phyloP scores from a whole-genome alignment of 2,797 vertebrate genomes.

The Onychomys leucogaster region DNA sequence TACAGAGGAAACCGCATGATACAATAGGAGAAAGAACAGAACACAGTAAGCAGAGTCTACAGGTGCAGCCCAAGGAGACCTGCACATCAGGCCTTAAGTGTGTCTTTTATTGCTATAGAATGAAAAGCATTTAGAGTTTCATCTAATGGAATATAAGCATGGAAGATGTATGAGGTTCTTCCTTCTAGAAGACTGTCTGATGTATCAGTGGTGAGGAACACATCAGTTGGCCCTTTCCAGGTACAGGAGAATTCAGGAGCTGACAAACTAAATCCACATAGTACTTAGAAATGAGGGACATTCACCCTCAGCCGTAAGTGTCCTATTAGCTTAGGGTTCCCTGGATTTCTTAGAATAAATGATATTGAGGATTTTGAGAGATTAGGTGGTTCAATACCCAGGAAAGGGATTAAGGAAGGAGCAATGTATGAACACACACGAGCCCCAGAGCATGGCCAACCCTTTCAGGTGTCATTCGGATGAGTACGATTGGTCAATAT shows the following conservation, averaged over 20 bases:
- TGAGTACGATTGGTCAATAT: neutral
- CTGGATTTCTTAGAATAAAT: conserved; percentile 19
- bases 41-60: neutral
- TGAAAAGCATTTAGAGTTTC: neutral
- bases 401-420: neutral
- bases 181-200: neutral
- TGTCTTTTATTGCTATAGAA: neutral
- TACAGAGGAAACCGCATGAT: neutral
- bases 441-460: neutral
- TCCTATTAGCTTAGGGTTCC: neutral
- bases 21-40: fast-evolving
- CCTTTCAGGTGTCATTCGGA: neutral
- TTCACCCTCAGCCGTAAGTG: neutral
- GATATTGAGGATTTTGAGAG: neutral
- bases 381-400: neutral
- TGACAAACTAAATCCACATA: neutral
- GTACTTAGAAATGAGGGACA: neutral
- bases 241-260: neutral
- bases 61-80: neutral
- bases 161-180: neutral
- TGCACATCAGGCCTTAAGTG: neutral
- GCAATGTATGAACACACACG: neutral
- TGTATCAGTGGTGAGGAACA: neutral
- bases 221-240: neutral
- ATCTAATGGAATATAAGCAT: neutral